These are phyloP conservation scores for Anabacerthia variegaticeps DNA, from an alignment of 2,797 vertebrate genomes.

Conservation along the genomic window DNA sequence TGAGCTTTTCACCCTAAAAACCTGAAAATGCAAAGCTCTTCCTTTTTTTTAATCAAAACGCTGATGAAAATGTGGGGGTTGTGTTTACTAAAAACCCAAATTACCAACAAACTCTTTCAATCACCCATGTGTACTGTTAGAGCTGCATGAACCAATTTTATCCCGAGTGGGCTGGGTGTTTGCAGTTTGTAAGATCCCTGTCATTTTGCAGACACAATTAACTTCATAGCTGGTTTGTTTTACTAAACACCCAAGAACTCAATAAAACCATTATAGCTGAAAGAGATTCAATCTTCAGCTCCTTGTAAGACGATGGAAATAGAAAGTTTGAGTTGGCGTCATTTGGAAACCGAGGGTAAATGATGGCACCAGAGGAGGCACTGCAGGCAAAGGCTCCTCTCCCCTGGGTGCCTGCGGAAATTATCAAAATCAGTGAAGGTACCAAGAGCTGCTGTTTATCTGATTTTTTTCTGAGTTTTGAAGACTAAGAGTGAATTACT, in stretches of 20 bases:
- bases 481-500: neutral
- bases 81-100: neutral
- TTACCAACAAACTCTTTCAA: neutral
- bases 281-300: neutral
- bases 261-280: neutral
- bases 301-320: neutral
- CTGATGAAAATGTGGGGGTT: neutral
- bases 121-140: neutral
- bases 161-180: neutral
- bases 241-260: constrained; percentile 21
- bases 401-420: neutral
- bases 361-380: accelerated
- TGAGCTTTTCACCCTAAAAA: neutral
- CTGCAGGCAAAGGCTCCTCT: neutral
- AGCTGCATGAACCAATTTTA: constrained; percentile 16
- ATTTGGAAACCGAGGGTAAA: neutral
- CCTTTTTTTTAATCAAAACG: neutral
- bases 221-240: constrained; percentile 27
- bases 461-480: neutral
- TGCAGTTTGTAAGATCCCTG: constrained; percentile 29
- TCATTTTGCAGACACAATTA: constrained; percentile 40
- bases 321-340: neutral
- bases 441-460: neutral
- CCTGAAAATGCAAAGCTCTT: neutral
- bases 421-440: neutral